Conservation (phyloP, 2,888 invertebrate genomes). For the Pristionchus maxplancki region DNA sequence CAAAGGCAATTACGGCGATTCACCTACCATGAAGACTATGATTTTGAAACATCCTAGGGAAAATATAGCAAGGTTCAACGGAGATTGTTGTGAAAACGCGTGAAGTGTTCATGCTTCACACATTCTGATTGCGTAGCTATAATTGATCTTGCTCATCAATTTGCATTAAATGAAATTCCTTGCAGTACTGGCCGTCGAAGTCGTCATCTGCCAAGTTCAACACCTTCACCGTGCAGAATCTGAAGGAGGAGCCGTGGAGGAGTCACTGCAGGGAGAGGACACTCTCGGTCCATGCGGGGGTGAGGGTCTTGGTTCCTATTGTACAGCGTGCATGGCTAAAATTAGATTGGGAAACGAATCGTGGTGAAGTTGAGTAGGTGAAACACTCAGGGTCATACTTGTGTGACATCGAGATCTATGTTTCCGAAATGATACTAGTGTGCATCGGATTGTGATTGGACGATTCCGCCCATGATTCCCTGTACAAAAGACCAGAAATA, state of each 20-base stretch:
- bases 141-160: neutral
- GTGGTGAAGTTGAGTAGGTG: neutral
- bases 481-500: no score
- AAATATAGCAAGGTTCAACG: no score
- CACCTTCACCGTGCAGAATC: constrained; percentile 55
- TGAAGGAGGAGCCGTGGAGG: constrained; percentile 60
- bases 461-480: no score
- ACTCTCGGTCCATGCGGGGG: constrained; percentile 67
- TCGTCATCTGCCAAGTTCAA: neutral
- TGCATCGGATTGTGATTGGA: no score
- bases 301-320: constrained; percentile 48
- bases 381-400: no score
- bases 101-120: no score
- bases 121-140: neutral
- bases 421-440: no score
- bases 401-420: neutral
- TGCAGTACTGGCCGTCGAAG: constrained; percentile 76
- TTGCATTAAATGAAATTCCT: neutral
- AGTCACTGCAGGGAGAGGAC: constrained; percentile 61
- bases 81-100: neutral
- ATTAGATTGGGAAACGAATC: neutral
- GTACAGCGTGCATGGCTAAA: no score
- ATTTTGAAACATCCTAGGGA: no score
- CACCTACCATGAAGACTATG: no score
- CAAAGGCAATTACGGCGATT: no score